phyloP scores from a whole-genome alignment of 2,797 vertebrate species.

The Ptychadena robeensis region DNA sequence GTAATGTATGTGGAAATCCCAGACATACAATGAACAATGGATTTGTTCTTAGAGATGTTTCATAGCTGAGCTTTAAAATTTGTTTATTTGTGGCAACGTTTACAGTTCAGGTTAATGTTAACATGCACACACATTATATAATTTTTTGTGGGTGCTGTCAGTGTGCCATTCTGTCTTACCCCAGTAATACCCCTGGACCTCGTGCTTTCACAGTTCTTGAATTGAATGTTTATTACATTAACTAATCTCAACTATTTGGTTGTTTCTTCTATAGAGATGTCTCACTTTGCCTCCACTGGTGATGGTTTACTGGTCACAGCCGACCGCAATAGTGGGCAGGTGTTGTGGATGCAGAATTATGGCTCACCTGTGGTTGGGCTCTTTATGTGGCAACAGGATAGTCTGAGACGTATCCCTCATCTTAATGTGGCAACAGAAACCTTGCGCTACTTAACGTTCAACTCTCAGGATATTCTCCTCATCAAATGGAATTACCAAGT shows the following conservation, averaged over 20 bases:
- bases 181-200: too few relatives aligned
- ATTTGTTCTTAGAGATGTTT: too few relatives aligned
- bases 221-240: too few relatives aligned
- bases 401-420: conserved; percentile 85
- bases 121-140: too few relatives aligned
- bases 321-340: conserved; percentile 85
- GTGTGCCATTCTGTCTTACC: too few relatives aligned
- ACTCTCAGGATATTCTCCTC: conserved; percentile 80
- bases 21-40: too few relatives aligned
- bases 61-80: too few relatives aligned
- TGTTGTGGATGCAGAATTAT: conserved; percentile 94
- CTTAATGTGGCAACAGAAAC: conserved; percentile 92
- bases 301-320: conserved; percentile 91
- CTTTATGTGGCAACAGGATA: conserved; percentile 90
- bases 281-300: conserved; percentile 89
- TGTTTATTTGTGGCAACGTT: too few relatives aligned
- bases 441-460: conserved; percentile 91
- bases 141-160: too few relatives aligned
- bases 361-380: conserved; percentile 88
- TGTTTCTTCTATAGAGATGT: conserved; percentile 79
- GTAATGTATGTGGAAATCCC: too few relatives aligned
- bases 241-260: background rate
- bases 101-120: too few relatives aligned
- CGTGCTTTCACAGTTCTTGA: too few relatives aligned
- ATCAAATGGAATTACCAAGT: conserved; percentile 84